Conservation (phyloP, 2,888 invertebrate species). For the Bruchidius siliquastri region DNA sequence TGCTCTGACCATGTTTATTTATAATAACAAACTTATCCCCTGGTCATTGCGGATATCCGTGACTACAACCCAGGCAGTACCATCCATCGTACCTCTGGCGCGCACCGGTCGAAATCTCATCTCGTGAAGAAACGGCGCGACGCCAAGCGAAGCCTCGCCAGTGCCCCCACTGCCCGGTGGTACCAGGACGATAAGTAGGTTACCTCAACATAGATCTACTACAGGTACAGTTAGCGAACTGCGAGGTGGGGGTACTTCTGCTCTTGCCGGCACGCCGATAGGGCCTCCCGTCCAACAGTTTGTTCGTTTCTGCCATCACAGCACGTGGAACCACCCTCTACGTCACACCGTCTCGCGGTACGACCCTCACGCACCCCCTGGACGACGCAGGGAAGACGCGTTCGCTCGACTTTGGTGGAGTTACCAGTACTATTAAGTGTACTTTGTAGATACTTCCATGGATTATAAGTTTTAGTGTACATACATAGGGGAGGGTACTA, state of each 20-base stretch:
- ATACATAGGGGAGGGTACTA: neutral
- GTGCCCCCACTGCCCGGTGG: constrained; percentile 29
- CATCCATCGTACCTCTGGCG: neutral
- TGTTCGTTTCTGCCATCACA: constrained; percentile 35
- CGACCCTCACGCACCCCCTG: neutral
- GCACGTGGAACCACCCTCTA: constrained; percentile 24
- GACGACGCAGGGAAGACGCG: neutral
- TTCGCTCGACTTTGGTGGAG: neutral
- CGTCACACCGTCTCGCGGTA: constrained; percentile 1
- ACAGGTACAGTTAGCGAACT: constrained; percentile 45
- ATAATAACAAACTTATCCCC: too few relatives aligned
- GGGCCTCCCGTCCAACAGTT: constrained; percentile 43
- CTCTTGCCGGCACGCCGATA: constrained; percentile 34
- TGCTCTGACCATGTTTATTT: too few relatives aligned
- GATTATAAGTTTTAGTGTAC: neutral
- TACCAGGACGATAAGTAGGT: constrained; percentile 40
- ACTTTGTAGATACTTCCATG: neutral
- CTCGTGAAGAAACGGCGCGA: constrained; percentile 36
- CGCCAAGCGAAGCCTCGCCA: neutral
- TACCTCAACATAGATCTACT: constrained; percentile 46
- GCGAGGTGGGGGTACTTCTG: constrained; percentile 26
- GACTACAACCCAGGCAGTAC: neutral
- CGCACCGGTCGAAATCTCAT: constrained; percentile 31
- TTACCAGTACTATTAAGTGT: neutral
- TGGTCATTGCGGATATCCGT: too few relatives aligned